Evolutionary conservation across 2,113 vertebrate genomes (phyloP), one percentile per base, ranked within the genome.

Genomic region (Prochilodus magdalenae): DNA sequence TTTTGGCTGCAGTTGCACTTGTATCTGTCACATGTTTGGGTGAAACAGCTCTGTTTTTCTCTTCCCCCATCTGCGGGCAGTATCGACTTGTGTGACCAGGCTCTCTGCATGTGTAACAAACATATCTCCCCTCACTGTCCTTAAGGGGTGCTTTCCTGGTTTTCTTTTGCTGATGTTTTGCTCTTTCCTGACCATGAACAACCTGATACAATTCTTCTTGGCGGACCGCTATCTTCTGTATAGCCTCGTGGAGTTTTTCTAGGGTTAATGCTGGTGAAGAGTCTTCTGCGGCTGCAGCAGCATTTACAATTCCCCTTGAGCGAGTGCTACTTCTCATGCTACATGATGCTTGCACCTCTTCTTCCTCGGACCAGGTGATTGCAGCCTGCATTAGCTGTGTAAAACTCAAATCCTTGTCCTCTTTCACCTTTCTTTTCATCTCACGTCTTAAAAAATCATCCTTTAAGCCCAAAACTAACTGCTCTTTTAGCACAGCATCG

Each of bases 181-280:
- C 26, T 73, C 47, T 44, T 3, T 72, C 36, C 72, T 30, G 66
- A 24, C 40, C 60, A 4, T 60, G 15, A 7, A 73, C 69, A 5
- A 73, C n/a, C 53, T 73, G 65, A 33, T 51, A 85, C 0, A 85
- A 67, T 67, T 78, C 75, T 22, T 85, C 79, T 18, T 85, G 79
- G 29, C 22, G 44, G 18, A 67, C 40, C 5, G 83, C 74, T 67
- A 73, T 78, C 33, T 73, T 81, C 26, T 78, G 49, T 16, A 78
- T 78, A 12, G 67, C 75, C 0, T 85, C 79, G 53, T 85, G 79
- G 1, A 81, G 22, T 20, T 20, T 78, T 47, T 85, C 79, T 1
- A 85, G 18, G 1, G 74, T 47, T 29, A 85, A 33, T 0, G 40
- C 0, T 0, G 67, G 24, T 1, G 29, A 7, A 59, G 69, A 3